These are phyloP conservation scores for Aphelocoma californica DNA, from an alignment of 2,797 vertebrate species.

Conservation along the genomic window DNA sequence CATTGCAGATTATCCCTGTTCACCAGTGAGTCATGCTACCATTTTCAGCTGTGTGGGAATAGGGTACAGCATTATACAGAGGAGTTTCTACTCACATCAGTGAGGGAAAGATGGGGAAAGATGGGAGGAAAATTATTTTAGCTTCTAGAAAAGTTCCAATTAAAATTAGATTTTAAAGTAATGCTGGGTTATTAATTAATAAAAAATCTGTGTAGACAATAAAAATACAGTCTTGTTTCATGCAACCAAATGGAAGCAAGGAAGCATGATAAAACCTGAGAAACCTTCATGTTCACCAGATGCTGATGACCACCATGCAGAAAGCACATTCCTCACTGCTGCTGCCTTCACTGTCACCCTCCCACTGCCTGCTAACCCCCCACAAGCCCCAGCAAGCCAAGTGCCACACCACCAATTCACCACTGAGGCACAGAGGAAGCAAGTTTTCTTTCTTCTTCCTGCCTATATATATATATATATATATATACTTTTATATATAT, in stretches of 20 bases:
- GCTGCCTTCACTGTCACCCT: background rate
- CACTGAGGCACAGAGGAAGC: background rate
- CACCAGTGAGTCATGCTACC: background rate
- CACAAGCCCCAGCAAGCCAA: background rate
- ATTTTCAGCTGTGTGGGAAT: background rate
- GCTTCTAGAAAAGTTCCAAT: background rate
- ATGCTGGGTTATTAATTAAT: background rate
- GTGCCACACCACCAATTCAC: background rate
- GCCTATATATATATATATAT: background rate
- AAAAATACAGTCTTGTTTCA: background rate
- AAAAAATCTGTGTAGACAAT: background rate
- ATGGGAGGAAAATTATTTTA: background rate
- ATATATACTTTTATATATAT: no score
- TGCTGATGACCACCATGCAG: background rate
- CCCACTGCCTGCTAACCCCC: rapidly evolving
- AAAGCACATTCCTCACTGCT: background rate
- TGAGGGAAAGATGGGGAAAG: background rate
- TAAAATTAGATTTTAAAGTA: slow-evolving; percentile 3
- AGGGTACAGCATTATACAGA: background rate
- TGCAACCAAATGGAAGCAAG: background rate
- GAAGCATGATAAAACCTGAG: background rate
- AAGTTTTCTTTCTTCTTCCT: background rate
- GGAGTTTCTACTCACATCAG: background rate
- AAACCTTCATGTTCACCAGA: background rate
- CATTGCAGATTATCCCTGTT: background rate